Percentiles rank a stretch among this genome's conserved stretches.
These are phyloP conservation scores for Crocallis elinguaria DNA, from an alignment of 2,888 invertebrate species.

Conservation along the genomic window DNA sequence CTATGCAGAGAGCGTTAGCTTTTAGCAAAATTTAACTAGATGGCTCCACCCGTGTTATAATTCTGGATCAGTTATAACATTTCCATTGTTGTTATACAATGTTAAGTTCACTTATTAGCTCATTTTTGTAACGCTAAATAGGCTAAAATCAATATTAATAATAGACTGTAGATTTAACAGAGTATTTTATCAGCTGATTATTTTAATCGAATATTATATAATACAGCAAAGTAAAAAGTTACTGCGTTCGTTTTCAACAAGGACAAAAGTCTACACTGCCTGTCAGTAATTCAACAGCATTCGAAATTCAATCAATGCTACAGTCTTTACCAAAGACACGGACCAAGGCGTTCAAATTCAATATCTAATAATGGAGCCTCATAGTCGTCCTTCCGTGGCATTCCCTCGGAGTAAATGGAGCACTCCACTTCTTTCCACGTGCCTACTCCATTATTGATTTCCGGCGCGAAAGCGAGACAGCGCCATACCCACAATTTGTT, in stretches of 20 bases:
- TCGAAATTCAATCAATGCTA: constrained; percentile 49
- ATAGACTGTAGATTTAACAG: no score
- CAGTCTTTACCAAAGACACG: constrained; percentile 21
- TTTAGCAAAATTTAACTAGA: constrained; percentile 19
- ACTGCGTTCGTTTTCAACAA: background rate
- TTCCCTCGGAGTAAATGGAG: constrained; percentile 73
- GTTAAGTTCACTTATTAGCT: background rate
- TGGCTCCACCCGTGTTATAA: constrained; percentile 31
- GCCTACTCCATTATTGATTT: constrained; percentile 84
- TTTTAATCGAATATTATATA: background rate
- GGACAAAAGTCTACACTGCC: constrained; percentile 5
- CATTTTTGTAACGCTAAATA: no score
- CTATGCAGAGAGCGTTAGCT: background rate
- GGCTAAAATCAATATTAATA: no score
- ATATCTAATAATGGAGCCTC: constrained; percentile 56
- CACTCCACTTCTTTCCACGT: constrained; percentile 79
- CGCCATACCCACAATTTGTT: constrained; percentile 79
- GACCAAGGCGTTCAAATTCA: constrained; percentile 55
- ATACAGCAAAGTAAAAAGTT: background rate
- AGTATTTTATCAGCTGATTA: no score
- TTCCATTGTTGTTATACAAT: background rate
- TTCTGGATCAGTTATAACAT: no score
- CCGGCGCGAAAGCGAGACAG: constrained; percentile 76
- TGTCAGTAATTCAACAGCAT: constrained; percentile 2
- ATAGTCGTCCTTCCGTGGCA: constrained; percentile 59